These are phyloP conservation scores for Enteromius afrohamiltoni DNA, from an alignment of 2,797 vertebrate species.

Conservation along the genomic window DNA sequence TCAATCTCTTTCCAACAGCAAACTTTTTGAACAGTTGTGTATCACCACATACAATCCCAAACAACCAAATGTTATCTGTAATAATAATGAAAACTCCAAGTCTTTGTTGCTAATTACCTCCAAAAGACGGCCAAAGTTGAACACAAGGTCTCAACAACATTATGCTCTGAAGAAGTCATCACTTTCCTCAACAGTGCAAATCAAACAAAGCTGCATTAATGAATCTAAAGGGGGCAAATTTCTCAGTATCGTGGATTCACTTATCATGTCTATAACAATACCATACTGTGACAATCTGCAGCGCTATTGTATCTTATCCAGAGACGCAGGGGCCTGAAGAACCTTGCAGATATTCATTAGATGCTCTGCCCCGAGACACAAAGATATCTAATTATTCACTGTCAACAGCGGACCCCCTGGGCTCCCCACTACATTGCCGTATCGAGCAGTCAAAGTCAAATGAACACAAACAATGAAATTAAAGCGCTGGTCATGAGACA, in stretches of 20 bases:
- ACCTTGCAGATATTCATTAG: slow-evolving; percentile 73
- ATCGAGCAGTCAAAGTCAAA: slow-evolving; percentile 73
- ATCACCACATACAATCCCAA: background rate
- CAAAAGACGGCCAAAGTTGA: background rate
- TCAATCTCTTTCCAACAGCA: background rate
- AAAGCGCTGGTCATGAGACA: slow-evolving; percentile 64
- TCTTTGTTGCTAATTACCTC: slow-evolving; percentile 20
- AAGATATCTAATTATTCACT: slow-evolving; percentile 76
- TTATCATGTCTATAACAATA: slow-evolving; percentile 47
- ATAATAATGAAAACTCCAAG: slow-evolving; percentile 13
- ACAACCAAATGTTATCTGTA: background rate
- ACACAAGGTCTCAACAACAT: slow-evolving; percentile 15
- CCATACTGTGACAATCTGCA: slow-evolving; percentile 47
- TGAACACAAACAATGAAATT: slow-evolving; percentile 74
- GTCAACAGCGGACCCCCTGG: slow-evolving; percentile 66
- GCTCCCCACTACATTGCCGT: slow-evolving; percentile 66
- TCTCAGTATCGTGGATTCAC: slow-evolving; percentile 35
- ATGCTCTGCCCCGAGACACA: slow-evolving; percentile 70
- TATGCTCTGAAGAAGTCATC: slow-evolving; percentile 16
- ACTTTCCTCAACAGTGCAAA: background rate
- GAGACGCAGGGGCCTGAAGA: slow-evolving; percentile 59
- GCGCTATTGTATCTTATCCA: slow-evolving; percentile 61
- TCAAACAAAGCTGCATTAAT: slow-evolving; percentile 41
- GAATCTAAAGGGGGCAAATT: slow-evolving; percentile 44
- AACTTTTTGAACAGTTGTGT: background rate